Conservation (phyloP, 2,113 vertebrate species). For the Pandion haliaetus region DNA sequence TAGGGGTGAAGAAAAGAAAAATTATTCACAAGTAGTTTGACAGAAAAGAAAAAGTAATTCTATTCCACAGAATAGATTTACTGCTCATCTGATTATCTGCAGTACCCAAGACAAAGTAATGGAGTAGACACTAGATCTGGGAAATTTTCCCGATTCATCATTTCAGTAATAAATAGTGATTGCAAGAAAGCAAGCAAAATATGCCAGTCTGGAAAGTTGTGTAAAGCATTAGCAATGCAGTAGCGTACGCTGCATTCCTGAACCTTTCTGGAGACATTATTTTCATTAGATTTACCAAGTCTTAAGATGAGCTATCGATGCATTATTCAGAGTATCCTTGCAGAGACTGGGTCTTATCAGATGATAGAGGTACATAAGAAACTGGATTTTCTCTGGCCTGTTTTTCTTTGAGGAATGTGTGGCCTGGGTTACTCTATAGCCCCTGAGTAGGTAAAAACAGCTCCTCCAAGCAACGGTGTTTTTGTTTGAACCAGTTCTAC, state of each 20-base stretch:
- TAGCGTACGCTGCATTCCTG: neutral
- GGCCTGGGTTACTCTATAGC: neutral
- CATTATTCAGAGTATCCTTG: neutral
- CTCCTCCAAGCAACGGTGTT: neutral
- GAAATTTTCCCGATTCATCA: constrained; percentile 1
- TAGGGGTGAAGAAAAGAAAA: constrained; percentile 1
- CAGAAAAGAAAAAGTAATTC: neutral
- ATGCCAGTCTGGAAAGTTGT: neutral
- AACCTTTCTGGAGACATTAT: neutral
- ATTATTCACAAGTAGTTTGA: constrained; percentile 3
- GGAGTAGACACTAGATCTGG: neutral
- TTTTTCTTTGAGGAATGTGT: neutral
- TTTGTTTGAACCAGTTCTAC: neutral
- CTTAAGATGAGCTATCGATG: neutral
- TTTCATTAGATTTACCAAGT: neutral
- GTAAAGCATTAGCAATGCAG: neutral
- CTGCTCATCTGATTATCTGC: neutral
- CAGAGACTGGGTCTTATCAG: neutral
- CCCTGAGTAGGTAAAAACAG: neutral
- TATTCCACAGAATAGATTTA: neutral
- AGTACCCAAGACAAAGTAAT: neutral
- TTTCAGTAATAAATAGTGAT: constrained; percentile 29
- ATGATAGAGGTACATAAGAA: neutral
- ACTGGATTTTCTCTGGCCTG: neutral
- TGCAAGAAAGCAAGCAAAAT: neutral